Evolutionary conservation across 2,888 invertebrate species (phyloP), one percentile per base, ranked within the genome.

Genomic region (Erebia palarica): DNA sequence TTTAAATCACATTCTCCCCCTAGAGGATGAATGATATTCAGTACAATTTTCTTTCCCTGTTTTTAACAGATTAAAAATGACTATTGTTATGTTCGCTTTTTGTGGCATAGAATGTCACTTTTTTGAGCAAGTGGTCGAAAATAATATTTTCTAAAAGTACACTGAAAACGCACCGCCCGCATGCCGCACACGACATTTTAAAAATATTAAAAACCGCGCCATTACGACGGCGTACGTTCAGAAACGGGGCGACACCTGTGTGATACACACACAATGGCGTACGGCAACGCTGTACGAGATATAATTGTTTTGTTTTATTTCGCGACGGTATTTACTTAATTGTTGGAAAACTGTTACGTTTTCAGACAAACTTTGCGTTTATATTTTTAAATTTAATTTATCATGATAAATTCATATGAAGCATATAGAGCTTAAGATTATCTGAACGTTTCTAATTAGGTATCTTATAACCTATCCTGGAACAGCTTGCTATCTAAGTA

Each of bases 151-250:
- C 3, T 3, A 49, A 64, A 36, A 36, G 10, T 42, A 69, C 65
- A 76, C 73, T 70, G 78, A 57, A 66, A 71, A 71, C 75, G 21
- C 27, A 13, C 57, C 59, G 57, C 68, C 74, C 66, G 71, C 70
- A 69, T 70, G 65, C 58, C 65, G 55, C 53, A 16, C 64, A 36
- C 64, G 73, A 76, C 76, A 75, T 68, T 75, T 78, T 74, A 76
- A 77, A 77, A 77, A 73, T 70, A 76, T 78, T 74, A 77, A 77
- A 76, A 78, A 70, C 65, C 70, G 68, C 75, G 71, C 70, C 68
- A 47, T 74, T 61, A 70, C 75, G 70, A 76, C 76, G 75, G 55
- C 72, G 75, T 67, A 18, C 71, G 69, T 75, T 75, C 64, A 75
- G 74, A 66, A 72, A 74, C 69, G 69, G 57, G 69, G 59, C 71